phyloP scores from a whole-genome alignment of 2,113 vertebrate species.

The Phalacrocorax pelagicus region DNA sequence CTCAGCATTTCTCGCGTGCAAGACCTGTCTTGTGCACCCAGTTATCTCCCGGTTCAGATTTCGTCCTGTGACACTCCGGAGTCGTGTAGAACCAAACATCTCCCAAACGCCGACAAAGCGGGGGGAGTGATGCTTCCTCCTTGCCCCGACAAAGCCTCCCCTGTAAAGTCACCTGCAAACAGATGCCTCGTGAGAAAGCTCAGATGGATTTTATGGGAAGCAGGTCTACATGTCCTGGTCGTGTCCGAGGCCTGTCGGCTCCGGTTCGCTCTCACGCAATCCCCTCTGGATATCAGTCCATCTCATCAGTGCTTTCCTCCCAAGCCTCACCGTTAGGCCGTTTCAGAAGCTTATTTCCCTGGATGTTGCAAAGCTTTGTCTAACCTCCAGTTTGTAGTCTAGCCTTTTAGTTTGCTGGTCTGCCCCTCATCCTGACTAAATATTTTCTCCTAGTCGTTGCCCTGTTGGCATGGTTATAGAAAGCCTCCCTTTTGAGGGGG shows the following conservation, averaged over 20 bases:
- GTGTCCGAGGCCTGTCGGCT: not conserved
- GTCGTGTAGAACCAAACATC: not conserved
- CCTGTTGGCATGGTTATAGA: fast-evolving
- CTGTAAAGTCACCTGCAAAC: not conserved
- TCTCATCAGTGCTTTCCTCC: not conserved
- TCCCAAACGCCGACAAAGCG: not conserved
- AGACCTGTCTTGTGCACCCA: not conserved
- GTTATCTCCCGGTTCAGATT: not conserved
- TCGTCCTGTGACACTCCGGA: not conserved
- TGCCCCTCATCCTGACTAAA: not conserved
- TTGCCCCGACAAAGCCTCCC: not conserved
- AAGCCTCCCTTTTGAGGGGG: not conserved
- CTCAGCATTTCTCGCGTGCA: not conserved
- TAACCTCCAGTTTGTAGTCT: not conserved
- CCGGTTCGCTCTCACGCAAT: fast-evolving
- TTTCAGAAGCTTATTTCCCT: not conserved
- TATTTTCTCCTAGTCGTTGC: not conserved
- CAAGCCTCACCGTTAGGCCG: not conserved
- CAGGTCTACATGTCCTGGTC: fast-evolving
- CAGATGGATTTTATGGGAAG: not conserved
- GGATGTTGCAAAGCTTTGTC: not conserved
- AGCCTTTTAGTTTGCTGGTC: not conserved
- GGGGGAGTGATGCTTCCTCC: not conserved
- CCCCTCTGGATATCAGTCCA: not conserved
- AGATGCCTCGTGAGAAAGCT: not conserved